A percentile compares a stretch with the other conserved stretches of the same genome.
phyloP scores from a whole-genome alignment of 2,888 invertebrate genomes.

The Calameuta pallipes region DNA sequence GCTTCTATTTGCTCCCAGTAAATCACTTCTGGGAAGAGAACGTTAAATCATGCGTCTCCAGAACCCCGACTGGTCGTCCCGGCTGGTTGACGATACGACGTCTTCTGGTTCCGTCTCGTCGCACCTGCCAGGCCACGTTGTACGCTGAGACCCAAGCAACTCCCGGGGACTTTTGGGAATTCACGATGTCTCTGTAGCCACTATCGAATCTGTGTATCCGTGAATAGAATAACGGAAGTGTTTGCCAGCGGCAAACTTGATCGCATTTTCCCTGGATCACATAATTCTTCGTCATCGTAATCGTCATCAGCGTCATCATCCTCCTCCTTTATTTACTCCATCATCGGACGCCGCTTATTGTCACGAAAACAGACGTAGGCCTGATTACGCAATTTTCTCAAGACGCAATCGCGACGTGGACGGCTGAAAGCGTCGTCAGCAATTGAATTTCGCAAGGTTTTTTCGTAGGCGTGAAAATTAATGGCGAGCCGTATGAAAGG shows the following conservation, averaged over 20 bases:
- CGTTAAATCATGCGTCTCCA: background rate
- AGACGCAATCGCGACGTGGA: background rate
- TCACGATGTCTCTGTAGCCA: background rate
- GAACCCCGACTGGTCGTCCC: conserved; percentile 25
- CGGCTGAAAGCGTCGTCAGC: background rate
- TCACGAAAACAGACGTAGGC: background rate
- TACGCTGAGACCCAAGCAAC: background rate
- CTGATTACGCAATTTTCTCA: background rate
- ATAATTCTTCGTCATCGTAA: background rate
- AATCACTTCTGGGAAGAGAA: conserved; percentile 17
- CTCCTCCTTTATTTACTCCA: background rate
- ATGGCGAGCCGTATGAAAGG: conserved; percentile 7
- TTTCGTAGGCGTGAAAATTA: conserved; percentile 18
- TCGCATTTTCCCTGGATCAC: background rate
- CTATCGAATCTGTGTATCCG: background rate
- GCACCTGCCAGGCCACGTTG: conserved; percentile 24
- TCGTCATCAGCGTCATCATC: background rate
- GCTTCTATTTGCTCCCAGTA: conserved; percentile 15
- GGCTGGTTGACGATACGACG: conserved; percentile 19
- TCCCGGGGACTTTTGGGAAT: background rate
- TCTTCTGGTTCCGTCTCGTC: conserved; percentile 23
- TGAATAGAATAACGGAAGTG: background rate
- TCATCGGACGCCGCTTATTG: background rate
- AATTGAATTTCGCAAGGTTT: background rate
- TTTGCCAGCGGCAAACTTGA: background rate